These are phyloP conservation scores for Eudasyphora cyanicolor DNA, from an alignment of 2,888 invertebrate species.

Conservation along the genomic window DNA sequence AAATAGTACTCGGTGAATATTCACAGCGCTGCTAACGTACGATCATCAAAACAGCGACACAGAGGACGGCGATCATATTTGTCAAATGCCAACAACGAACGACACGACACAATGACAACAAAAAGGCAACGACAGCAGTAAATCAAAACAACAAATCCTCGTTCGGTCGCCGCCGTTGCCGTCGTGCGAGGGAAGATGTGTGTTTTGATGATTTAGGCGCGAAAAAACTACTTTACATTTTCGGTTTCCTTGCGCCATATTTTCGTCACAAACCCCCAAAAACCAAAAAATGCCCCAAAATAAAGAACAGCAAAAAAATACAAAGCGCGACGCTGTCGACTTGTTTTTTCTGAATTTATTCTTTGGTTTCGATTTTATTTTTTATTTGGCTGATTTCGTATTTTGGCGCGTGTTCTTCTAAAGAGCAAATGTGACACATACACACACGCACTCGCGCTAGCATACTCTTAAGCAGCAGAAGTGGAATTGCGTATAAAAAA, in stretches of 20 bases:
- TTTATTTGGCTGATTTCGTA: background rate
- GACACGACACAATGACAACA: background rate
- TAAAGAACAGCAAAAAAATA: slow-evolving; percentile 6
- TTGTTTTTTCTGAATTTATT: background rate
- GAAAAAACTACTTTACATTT: slow-evolving; percentile 30
- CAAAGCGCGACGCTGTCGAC: background rate
- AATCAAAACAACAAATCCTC: slow-evolving; percentile 8
- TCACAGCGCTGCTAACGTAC: background rate
- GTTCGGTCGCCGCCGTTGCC: background rate
- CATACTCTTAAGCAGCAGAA: background rate
- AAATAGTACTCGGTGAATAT: background rate
- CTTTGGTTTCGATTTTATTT: background rate
- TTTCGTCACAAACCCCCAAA: slow-evolving; percentile 20
- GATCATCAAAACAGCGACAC: background rate
- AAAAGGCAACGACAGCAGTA: background rate
- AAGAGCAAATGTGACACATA: background rate
- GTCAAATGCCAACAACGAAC: background rate
- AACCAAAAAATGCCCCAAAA: background rate
- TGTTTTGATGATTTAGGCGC: slow-evolving; percentile 22
- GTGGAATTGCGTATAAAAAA: background rate
- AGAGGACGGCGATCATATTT: background rate
- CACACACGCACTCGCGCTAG: background rate
- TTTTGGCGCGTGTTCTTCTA: background rate
- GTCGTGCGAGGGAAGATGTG: background rate
- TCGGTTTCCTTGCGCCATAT: slow-evolving; percentile 12